Percentiles rank a stretch among this genome's conserved stretches.
These are phyloP conservation scores for Gambusia holbrooki DNA, from an alignment of 2,113 vertebrate species.

Conservation along the genomic window DNA sequence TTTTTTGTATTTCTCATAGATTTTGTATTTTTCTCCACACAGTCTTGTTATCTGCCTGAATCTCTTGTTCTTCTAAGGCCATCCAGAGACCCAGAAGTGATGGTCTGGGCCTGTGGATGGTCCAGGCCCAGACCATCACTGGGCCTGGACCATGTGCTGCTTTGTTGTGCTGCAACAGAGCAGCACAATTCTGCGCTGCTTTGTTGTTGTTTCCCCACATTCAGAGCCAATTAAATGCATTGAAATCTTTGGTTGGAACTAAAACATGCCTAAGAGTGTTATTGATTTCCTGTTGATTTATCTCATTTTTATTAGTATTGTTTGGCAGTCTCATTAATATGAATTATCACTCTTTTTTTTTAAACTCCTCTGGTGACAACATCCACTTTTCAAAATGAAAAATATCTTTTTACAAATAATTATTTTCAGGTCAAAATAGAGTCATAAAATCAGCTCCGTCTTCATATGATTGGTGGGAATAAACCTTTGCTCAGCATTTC, in stretches of 20 bases:
- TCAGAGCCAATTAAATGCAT: background rate
- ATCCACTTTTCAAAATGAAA: background rate
- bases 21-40: too few relatives aligned
- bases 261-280: too few relatives aligned
- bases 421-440: background rate
- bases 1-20: background rate
- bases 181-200: background rate
- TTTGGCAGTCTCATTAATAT: background rate
- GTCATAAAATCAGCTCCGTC: background rate
- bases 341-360: background rate
- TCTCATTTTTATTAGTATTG: background rate
- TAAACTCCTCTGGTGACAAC: background rate
- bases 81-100: too few relatives aligned
- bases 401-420: background rate
- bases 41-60: too few relatives aligned
- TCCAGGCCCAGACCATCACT: background rate
- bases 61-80: too few relatives aligned
- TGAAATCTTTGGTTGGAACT: background rate
- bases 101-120: too few relatives aligned
- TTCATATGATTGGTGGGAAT: background rate
- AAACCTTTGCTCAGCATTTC: background rate
- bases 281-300: too few relatives aligned
- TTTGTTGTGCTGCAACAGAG: too few relatives aligned
- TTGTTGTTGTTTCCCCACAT: background rate
- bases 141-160: too few relatives aligned